Conservation (phyloP, 2,888 invertebrate genomes). For the Hofmannophila pseudospretella region DNA sequence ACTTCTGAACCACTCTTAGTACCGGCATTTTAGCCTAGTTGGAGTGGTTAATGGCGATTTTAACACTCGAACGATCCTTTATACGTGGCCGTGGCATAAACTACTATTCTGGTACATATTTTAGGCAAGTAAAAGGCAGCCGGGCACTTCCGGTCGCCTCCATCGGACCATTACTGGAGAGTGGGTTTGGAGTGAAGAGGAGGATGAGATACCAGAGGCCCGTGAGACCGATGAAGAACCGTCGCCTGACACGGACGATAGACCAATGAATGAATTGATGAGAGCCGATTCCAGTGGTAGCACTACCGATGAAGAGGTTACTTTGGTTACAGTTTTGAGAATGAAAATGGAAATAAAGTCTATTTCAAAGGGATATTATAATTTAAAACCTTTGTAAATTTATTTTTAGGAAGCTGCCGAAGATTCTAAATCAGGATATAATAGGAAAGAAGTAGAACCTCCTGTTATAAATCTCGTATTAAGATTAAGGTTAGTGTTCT, state of each 20-base stretch:
- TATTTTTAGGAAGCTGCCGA: neutral
- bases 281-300: conserved; percentile 77
- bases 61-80: no score
- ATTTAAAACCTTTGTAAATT: no score
- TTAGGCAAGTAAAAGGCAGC: conserved; percentile 51
- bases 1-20: no score
- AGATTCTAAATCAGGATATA: neutral
- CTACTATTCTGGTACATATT: no score
- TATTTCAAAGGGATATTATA: no score
- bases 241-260: conserved; percentile 47
- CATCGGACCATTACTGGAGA: conserved; percentile 95
- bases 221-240: conserved; percentile 34
- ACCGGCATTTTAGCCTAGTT: no score
- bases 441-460: conserved; percentile 17
- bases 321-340: no score
- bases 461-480: conserved; percentile 87
- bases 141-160: conserved; percentile 84
- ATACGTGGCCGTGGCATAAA: no score
- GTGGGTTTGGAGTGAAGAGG: conserved; percentile 98
- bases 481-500: conserved; percentile 82
- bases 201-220: conserved; percentile 47
- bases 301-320: conserved; percentile 67
- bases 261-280: conserved; percentile 76
- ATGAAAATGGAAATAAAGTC: neutral
- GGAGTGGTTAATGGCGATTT: no score